Evolutionary conservation across 2,888 invertebrate species (phyloP).

Genomic region (Scaptomyza polygonia): DNA sequence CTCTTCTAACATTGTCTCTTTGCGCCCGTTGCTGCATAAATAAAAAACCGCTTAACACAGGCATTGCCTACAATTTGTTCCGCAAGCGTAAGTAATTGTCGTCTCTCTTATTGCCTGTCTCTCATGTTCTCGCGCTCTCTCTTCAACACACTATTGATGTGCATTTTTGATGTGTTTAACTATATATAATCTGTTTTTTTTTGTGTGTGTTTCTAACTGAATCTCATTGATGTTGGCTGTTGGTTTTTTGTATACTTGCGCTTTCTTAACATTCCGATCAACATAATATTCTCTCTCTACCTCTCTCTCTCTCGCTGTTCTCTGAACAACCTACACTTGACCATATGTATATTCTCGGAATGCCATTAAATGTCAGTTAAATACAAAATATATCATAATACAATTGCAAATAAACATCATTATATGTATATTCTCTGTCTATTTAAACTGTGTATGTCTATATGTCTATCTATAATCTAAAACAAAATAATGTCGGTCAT

Average conservation of each 20-base stretch:
- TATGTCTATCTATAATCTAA: slow-evolving; percentile 2
- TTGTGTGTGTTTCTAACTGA: slow-evolving; percentile 28
- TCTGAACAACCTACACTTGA: slow-evolving; percentile 10
- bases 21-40: slow-evolving; percentile 55
- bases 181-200: background rate
- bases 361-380: background rate
- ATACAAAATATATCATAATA: background rate
- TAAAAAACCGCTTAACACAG: slow-evolving; percentile 30
- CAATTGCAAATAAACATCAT: background rate
- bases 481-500: background rate
- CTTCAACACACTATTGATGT: slow-evolving; percentile 33
- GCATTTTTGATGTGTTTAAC: slow-evolving; percentile 48
- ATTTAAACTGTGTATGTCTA: slow-evolving; percentile 1
- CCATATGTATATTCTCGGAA: slow-evolving; percentile 21
- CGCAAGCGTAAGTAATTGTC: slow-evolving; percentile 81
- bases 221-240: slow-evolving; percentile 19
- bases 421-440: slow-evolving; percentile 9
- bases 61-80: slow-evolving; percentile 69
- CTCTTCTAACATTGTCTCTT: slow-evolving; percentile 74
- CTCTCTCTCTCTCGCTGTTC: slow-evolving; percentile 8
- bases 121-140: slow-evolving; percentile 25
- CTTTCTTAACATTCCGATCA: slow-evolving; percentile 7
- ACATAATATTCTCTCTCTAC: too few species aligned
- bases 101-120: slow-evolving; percentile 24
- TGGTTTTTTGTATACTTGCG: slow-evolving; percentile 13